Base-by-base conservation (phyloP, 2,888 invertebrate species). In the Heteropelma amictum region DNA sequence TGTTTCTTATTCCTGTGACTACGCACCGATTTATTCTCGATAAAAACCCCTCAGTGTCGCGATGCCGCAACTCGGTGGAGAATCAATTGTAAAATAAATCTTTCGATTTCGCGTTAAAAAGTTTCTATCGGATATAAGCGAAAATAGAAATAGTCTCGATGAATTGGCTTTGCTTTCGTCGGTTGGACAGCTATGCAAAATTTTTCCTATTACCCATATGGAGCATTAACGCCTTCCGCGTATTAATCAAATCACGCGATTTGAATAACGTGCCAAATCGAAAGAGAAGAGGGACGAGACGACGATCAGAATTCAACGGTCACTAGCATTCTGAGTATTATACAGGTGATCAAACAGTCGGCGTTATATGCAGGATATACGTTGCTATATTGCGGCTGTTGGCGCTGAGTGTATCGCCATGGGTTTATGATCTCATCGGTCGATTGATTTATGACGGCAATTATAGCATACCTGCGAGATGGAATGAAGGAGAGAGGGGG, bases 391-490 rank as follows among this genome's bases (percentile, higher is more conserved):
- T 60, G 61, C 47, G 54, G 83, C 82, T 83, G 85, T 82, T 85
- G 83, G 84, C 83, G 83, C 82, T 80, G 83, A 72, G 70, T 86
- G 86, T 87, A 88, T 88, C 85, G 87, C 84, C 83, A 83, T 82
- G 86, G 86, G 88, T 88, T 89, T 89, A 89, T 89, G 89, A 89
- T 89, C 88, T 88, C 89, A 88, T 88, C 87, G 85, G 84, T 68
- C 88, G 87, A 89, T 88, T 89, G 89, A 89, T 89, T 89, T 89
- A 89, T 88, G 87, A 84, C 86, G 85, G 87, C 88, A 89, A 89
- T 89, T 89, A 89, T 87, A 84, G 86, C 87, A 83, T 82, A 82
- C 85, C 86, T 84, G 84, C 83, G 85, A 87, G 67, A 67, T 51
- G 38, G 26, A 58, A 58, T 58, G 45, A 63, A 49, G 58, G 12